A percentile compares a stretch with the other conserved stretches of the same genome.
phyloP scores from a whole-genome alignment of 2,888 invertebrate genomes.

The Resseliella maxima region DNA sequence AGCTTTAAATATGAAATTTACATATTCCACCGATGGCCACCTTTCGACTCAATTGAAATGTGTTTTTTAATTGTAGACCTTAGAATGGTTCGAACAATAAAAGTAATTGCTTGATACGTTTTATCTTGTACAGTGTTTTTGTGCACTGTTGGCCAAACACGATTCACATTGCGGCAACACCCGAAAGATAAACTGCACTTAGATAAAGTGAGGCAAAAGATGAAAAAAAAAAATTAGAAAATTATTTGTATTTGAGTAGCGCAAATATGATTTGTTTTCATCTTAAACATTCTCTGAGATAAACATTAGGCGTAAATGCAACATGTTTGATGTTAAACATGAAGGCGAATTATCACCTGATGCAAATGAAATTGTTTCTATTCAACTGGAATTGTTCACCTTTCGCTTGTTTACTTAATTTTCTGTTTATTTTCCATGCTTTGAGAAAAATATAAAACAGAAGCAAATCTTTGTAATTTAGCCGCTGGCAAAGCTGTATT shows the following conservation, averaged over 20 bases:
- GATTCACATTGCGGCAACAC: not conserved
- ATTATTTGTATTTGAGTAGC: not conserved
- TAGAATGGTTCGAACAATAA: not conserved
- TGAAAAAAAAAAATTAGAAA: not conserved
- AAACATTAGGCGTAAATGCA: not conserved
- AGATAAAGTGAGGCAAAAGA: too few species aligned
- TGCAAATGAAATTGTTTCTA: not conserved
- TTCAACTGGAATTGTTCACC: conserved; percentile 28
- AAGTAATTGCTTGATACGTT: not conserved
- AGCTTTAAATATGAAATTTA: not conserved
- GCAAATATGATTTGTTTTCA: not conserved
- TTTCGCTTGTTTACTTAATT: not conserved
- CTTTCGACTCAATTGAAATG: not conserved
- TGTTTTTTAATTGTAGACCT: conserved; percentile 11
- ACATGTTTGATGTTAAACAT: not conserved
- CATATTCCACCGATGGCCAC: conserved; percentile 25
- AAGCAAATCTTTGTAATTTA: not conserved
- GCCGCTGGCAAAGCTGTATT: conserved; percentile 2
- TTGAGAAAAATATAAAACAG: not conserved
- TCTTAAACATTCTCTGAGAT: not conserved
- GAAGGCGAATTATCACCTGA: conserved; percentile 43
- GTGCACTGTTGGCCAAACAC: not conserved
- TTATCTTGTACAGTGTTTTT: not conserved
- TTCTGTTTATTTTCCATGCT: not conserved
- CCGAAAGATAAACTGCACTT: not conserved